Evolutionary conservation across 2,888 invertebrate species (phyloP).

Genomic region (Mellilla xanthometata): DNA sequence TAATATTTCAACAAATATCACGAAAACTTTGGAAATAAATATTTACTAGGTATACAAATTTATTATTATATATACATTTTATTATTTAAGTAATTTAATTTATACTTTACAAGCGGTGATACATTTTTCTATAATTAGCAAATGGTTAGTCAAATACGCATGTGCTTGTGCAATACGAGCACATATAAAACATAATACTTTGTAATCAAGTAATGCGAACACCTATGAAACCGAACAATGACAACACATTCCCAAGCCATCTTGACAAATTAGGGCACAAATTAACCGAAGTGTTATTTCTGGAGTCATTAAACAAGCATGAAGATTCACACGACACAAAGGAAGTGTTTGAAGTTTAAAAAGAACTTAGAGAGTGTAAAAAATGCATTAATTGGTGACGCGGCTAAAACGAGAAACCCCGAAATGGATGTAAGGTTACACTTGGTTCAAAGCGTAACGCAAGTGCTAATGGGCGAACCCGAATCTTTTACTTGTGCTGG

Average conservation of each 20-base stretch:
- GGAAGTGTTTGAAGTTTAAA: constrained; percentile 43
- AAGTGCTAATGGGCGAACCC: constrained; percentile 61
- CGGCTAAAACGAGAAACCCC: constrained; percentile 49
- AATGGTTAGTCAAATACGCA: no score
- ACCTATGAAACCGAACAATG: constrained; percentile 1
- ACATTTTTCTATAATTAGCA: no score
- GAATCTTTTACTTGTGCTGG: constrained; percentile 46
- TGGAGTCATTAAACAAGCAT: constrained; percentile 28
- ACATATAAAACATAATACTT: no score
- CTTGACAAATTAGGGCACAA: constrained; percentile 17
- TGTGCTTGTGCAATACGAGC: no score
- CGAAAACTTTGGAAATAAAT: no score
- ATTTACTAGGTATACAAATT: no score
- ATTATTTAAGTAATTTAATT: no score
- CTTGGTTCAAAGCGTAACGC: constrained; percentile 60
- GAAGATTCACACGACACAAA: constrained; percentile 34
- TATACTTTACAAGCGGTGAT: no score
- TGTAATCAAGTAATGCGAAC: no score
- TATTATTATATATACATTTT: no score
- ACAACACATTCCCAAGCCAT: constrained; percentile 2
- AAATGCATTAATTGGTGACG: constrained; percentile 72
- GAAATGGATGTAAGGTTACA: constrained; percentile 57
- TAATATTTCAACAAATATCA: no score
- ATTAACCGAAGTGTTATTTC: constrained; percentile 22
- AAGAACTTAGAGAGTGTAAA: constrained; percentile 44